Evolutionary conservation across 1,140 invertebrate genomes (phyloP).

Genomic region (Propsilocerus akamusi): DNA sequence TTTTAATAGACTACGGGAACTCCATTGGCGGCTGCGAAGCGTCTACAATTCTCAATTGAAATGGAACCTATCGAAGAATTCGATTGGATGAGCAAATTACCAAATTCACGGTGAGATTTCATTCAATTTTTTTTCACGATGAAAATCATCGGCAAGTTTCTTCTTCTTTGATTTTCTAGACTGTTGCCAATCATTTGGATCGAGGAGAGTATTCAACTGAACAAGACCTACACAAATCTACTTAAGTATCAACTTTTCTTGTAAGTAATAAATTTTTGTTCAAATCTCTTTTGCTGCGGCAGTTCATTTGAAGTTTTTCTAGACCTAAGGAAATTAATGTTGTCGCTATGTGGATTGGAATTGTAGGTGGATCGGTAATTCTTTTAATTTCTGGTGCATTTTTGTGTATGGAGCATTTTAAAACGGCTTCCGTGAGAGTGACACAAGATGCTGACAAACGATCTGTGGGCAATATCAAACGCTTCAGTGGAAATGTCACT

Average conservation of each 20-base stretch:
- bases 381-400: too few species aligned
- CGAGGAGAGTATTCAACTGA: slow-evolving; percentile 44
- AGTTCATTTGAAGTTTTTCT: not conserved
- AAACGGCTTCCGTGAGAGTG: too few species aligned
- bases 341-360: not conserved
- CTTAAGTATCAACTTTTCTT: slow-evolving; percentile 34
- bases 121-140: too few species aligned
- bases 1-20: slow-evolving; percentile 41
- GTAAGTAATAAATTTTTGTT: too few species aligned
- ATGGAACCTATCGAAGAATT: slow-evolving; percentile 41
- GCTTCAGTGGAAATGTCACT: too few species aligned
- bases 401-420: too few species aligned
- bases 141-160: too few species aligned
- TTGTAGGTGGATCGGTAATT: not conserved
- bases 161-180: too few species aligned
- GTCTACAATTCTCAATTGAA: slow-evolving; percentile 52
- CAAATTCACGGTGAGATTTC: too few species aligned
- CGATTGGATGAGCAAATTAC: slow-evolving; percentile 40
- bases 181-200: slow-evolving; percentile 56
- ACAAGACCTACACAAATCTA: slow-evolving; percentile 36
- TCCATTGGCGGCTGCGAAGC: slow-evolving; percentile 42
- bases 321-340: not conserved
- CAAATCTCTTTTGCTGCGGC: too few species aligned
- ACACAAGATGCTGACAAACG: too few species aligned
- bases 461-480: too few species aligned